Conservation (phyloP, 2,113 vertebrate genomes). For the Reinhardtius hippoglossoides region DNA sequence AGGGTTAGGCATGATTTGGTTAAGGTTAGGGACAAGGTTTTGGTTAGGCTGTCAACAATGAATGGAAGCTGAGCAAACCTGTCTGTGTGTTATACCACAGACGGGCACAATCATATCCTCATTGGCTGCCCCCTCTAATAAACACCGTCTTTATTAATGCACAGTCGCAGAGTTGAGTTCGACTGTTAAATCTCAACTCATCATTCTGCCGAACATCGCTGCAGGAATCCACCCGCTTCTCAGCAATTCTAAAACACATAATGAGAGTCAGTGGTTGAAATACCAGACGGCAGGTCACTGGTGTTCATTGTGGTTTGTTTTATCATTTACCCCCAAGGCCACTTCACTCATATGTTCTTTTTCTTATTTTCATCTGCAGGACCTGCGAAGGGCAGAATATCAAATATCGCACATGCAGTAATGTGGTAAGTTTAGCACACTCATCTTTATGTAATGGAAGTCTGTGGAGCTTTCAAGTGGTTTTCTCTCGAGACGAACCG, state of each 20-base stretch:
- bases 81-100: background rate
- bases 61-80: no score
- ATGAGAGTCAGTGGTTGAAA: constrained; percentile 29
- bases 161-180: background rate
- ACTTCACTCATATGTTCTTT: constrained; percentile 33
- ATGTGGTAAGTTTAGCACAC: constrained; percentile 89
- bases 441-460: constrained; percentile 53
- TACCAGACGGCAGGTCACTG: constrained; percentile 39
- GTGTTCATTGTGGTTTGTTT: constrained; percentile 57
- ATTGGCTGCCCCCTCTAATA: background rate
- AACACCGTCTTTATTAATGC: background rate
- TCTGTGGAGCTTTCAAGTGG: constrained; percentile 40
- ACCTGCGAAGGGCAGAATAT: constrained; percentile 97
- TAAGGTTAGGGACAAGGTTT: no score
- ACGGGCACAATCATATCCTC: background rate
- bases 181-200: constrained; percentile 20
- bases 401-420: constrained; percentile 96
- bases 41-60: no score
- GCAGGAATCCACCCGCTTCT: constrained; percentile 5
- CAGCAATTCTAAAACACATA: constrained; percentile 21
- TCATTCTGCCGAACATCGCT: constrained; percentile 30
- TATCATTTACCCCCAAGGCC: constrained; percentile 42
- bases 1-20: no score
- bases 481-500: constrained; percentile 25
- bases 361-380: constrained; percentile 77